These are phyloP conservation scores for Apis dorsata DNA, from an alignment of 1,140 invertebrate genomes.

Conservation along the genomic window DNA sequence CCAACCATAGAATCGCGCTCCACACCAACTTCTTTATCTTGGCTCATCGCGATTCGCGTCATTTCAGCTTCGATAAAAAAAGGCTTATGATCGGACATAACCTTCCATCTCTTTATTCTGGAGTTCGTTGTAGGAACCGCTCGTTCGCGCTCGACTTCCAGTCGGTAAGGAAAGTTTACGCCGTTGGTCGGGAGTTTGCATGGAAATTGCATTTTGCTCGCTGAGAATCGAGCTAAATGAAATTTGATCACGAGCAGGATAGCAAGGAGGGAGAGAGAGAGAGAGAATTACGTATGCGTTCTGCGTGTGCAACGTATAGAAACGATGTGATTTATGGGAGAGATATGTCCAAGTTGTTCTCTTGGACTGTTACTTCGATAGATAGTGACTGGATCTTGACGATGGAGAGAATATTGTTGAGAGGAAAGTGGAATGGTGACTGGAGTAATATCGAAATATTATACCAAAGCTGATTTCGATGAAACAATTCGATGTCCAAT, in stretches of 20 bases:
- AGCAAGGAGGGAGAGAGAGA: not conserved
- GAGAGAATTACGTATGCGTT: conserved; percentile 21
- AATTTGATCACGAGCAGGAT: conserved; percentile 52
- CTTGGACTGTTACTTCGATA: not conserved
- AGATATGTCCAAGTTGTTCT: not conserved
- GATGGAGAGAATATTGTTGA: not conserved
- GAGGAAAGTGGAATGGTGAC: not conserved
- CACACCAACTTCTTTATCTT: not conserved
- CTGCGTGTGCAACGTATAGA: conserved; percentile 10
- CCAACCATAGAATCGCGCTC: conserved; percentile 16
- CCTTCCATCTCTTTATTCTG: conserved; percentile 1
- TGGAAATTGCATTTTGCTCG: conserved; percentile 55
- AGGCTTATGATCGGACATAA: not conserved
- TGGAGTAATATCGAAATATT: conserved; percentile 15
- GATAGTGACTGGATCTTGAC: not conserved
- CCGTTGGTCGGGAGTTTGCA: conserved; percentile 48
- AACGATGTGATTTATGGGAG: not conserved
- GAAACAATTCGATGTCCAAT: conserved; percentile 10
- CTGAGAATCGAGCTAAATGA: conserved; percentile 59
- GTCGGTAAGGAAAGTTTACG: conserved; percentile 40
- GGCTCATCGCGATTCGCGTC: conserved; percentile 2
- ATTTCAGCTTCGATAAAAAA: conserved; percentile 8
- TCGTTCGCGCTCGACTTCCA: not conserved
- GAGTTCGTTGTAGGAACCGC: not conserved
- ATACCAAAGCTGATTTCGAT: not conserved